A percentile compares a stretch with the other conserved stretches of the same genome.
These are phyloP conservation scores for Notodonta dromedarius DNA, from an alignment of 2,888 invertebrate genomes.

Conservation along the genomic window DNA sequence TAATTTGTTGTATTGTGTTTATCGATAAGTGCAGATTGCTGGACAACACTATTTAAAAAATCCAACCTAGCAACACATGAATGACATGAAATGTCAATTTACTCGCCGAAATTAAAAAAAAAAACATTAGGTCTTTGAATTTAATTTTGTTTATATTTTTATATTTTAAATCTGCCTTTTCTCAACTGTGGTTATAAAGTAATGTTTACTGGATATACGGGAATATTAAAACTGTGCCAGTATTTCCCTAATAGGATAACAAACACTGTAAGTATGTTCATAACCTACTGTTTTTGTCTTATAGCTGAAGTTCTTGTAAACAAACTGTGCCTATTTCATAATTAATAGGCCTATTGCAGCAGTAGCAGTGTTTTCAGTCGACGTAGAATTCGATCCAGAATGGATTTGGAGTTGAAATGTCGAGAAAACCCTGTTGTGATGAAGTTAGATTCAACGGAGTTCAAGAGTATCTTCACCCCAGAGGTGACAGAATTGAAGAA, in stretches of 20 bases:
- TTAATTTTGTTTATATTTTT: no score
- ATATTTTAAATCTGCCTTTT: neutral
- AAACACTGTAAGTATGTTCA: conserved; percentile 7
- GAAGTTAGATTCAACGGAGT: conserved; percentile 89
- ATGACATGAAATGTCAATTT: no score
- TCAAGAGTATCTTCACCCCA: conserved; percentile 91
- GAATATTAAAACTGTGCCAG: conserved; percentile 30
- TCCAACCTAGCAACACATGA: no score
- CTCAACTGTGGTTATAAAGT: conserved; percentile 15
- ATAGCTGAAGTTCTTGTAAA: neutral
- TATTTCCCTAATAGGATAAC: conserved; percentile 38
- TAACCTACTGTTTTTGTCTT: conserved; percentile 13
- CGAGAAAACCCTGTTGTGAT: conserved; percentile 87
- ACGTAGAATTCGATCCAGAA: conserved; percentile 53
- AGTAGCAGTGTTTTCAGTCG: conserved; percentile 26
- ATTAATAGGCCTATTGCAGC: conserved; percentile 41
- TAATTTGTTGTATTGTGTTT: no score
- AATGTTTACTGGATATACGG: conserved; percentile 39
- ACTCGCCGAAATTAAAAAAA: no score
- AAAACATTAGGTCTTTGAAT: no score
- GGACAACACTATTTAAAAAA: no score
- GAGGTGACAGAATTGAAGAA: conserved; percentile 89
- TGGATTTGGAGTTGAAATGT: conserved; percentile 66
- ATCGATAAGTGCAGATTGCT: no score
- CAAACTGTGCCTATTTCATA: neutral